Conservation (phyloP, 2,113 vertebrate species). For the Aspidoscelis tigris region DNA sequence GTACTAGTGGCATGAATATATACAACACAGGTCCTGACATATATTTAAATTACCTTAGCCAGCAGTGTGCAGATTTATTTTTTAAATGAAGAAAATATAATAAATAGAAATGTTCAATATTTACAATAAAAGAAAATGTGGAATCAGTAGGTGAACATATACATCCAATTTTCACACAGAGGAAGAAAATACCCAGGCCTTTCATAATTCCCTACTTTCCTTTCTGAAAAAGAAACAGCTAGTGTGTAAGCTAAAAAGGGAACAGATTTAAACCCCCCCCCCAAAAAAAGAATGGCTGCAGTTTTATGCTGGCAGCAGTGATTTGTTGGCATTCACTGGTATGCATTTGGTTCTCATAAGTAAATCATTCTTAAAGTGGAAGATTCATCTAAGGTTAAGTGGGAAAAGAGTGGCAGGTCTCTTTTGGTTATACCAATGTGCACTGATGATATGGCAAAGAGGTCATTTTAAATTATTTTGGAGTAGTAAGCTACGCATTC, state of each 20-base stretch:
- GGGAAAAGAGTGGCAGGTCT: constrained; percentile 40
- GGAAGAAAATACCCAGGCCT: constrained; percentile 58
- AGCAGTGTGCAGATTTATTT: constrained; percentile 62
- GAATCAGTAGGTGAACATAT: constrained; percentile 76
- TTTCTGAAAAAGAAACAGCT: constrained; percentile 24
- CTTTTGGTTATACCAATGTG: neutral
- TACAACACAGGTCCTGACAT: constrained; percentile 70
- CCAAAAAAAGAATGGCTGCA: constrained; percentile 53
- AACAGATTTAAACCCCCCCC: constrained; percentile 55
- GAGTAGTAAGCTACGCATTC: neutral
- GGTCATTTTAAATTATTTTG: neutral
- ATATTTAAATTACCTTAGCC: constrained; percentile 68
- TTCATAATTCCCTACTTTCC: constrained; percentile 48
- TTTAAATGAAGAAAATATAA: constrained; percentile 71
- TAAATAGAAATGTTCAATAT: constrained; percentile 79
- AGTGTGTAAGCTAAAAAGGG: constrained; percentile 60
- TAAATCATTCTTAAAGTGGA: constrained; percentile 52
- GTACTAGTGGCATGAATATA: constrained; percentile 74
- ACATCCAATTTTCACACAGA: constrained; percentile 66
- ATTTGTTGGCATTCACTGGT: constrained; percentile 64
- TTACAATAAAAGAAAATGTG: constrained; percentile 77
- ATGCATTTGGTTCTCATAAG: constrained; percentile 57
- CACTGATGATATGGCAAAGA: constrained; percentile 10
- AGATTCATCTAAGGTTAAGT: constrained; percentile 50
- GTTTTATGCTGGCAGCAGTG: constrained; percentile 63